phyloP scores from a whole-genome alignment of 2,113 vertebrate genomes.

The Caracal caracal region DNA sequence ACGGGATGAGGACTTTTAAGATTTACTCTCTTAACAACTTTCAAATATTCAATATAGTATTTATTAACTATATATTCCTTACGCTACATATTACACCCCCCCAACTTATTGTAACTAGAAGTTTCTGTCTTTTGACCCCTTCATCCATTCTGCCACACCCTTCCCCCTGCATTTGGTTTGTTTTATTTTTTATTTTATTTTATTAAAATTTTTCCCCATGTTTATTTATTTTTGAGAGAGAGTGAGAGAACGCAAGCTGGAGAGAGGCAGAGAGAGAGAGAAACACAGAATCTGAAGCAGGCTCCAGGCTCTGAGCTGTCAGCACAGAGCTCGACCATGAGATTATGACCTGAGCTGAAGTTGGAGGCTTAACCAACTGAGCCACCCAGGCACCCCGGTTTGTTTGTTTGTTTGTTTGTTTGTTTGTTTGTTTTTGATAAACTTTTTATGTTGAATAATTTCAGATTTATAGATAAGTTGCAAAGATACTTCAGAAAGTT shows the following conservation, averaged over 20 bases:
- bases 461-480: background rate
- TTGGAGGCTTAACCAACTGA: too few relatives aligned
- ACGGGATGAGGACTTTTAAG: background rate
- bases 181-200: too few relatives aligned
- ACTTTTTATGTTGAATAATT: background rate
- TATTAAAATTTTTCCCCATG: too few relatives aligned
- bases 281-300: too few relatives aligned
- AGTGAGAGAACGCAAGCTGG: too few relatives aligned
- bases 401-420: background rate
- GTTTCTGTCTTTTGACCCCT: background rate
- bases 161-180: background rate
- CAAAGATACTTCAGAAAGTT: background rate
- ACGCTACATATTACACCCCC: background rate
- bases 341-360: too few relatives aligned
- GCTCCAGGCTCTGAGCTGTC: too few relatives aligned
- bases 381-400: too few relatives aligned
- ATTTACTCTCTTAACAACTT: background rate
- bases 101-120: background rate
- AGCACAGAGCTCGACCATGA: too few relatives aligned
- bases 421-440: background rate
- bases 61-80: background rate
- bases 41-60: background rate
- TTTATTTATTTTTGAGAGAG: too few relatives aligned
- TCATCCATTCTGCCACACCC: background rate
- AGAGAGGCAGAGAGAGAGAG: too few relatives aligned